Evolutionary conservation across 2,113 vertebrate genomes (phyloP), one percentile per base, ranked within the genome.

Genomic region (Centropus unirufus): DNA sequence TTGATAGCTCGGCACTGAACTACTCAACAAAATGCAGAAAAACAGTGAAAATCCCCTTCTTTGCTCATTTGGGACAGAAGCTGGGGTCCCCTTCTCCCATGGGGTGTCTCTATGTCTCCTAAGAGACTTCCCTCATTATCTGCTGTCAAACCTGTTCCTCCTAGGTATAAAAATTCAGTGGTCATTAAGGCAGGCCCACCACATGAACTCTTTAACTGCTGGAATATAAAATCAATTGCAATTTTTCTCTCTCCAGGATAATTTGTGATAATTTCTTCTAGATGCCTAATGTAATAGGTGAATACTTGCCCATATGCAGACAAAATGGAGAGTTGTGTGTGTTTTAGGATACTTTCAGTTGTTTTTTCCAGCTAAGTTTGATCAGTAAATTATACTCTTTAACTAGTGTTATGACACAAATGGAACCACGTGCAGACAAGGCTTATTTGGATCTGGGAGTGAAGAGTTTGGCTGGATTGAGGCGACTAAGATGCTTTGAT

Each of bases 291-390:
- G 57, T 26, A 52, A 42, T 3, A 27, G 36, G 22, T 34, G 51
- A 70, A 67, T 57, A 2, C 8, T 67, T 73, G 32, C 15, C 21
- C 57, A 11, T 17, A 11, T n/a, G 14, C 26, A 49, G 5, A 16
- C 1, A 1, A 63, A 18, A 42, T 8, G 36, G 2, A 26, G 6
- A 7, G 13, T 9, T 51, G 12, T 44, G 13, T 44, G 10, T 46
- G 8, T 3, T 59, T 70, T 40, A 29, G 40, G 46, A 6, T 11
- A 27, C 9, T 11, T 58, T 42, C 7, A 23, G 15, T 39, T 30
- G 23, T 21, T 46, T 68, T 77, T 64, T 75, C 30, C 89, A 80
- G 19, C 16, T 15, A 59, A 61, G 4, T 54, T 52, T 58, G 34
- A 42, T 3, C 42, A 22, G 11, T 11, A 20, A 80, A 80, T 47